Evolutionary conservation across 2,797 vertebrate genomes (phyloP).

Genomic region (Alcedo quadribrachys): DNA sequence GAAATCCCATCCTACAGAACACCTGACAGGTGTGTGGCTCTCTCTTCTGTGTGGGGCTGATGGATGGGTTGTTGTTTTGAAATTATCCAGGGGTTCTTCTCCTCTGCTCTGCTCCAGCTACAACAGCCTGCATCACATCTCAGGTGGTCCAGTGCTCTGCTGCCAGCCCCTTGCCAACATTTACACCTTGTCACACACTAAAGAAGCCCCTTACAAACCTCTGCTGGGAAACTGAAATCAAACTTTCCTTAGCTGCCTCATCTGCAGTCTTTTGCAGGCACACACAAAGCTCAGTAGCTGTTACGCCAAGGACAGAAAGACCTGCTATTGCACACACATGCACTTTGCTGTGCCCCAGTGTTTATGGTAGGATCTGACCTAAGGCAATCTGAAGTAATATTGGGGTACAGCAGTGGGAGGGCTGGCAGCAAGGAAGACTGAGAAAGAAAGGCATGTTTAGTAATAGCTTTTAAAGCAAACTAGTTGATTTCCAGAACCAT

Average conservation of each 20-base stretch:
- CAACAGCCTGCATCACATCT: rapidly evolving
- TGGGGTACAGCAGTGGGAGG: not conserved
- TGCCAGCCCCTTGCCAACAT: not conserved
- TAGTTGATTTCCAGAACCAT: not conserved
- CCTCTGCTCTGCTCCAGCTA: not conserved
- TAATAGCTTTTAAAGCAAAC: not conserved
- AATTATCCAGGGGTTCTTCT: not conserved
- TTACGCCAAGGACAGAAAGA: not conserved
- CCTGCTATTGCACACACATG: not conserved
- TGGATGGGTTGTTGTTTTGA: not conserved
- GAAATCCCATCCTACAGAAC: not conserved
- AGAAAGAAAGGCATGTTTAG: not conserved
- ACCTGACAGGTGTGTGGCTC: not conserved
- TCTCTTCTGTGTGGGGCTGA: not conserved
- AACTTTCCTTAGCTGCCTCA: not conserved
- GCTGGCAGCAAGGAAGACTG: not conserved
- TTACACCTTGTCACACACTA: not conserved
- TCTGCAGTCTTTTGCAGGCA: not conserved
- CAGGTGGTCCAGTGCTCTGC: not conserved
- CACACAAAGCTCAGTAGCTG: not conserved
- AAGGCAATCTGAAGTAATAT: rapidly evolving
- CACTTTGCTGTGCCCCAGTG: not conserved
- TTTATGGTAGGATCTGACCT: not conserved
- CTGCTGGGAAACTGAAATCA: not conserved
- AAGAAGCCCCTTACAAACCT: not conserved